Evolutionary conservation across 2,888 invertebrate species (phyloP).

Genomic region (Aspidiotus destructor): DNA sequence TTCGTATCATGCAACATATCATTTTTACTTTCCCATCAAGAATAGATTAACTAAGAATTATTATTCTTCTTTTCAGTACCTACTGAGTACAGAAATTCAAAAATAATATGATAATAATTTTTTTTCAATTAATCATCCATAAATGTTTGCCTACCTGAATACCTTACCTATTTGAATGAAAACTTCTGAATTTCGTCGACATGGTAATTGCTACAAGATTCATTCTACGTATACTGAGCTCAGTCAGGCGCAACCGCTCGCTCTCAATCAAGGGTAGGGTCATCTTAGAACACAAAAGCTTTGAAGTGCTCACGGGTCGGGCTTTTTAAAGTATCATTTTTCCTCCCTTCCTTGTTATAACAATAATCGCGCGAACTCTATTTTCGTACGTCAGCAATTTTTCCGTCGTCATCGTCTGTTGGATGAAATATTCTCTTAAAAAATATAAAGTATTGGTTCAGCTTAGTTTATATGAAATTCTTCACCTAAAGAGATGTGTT

Average conservation of each 20-base stretch:
- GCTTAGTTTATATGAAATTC: slow-evolving; percentile 21
- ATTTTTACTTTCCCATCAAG: too few species aligned
- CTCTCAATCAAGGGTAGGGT: slow-evolving; percentile 4
- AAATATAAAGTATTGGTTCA: neutral
- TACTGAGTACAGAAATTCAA: too few species aligned
- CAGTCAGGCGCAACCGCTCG: neutral
- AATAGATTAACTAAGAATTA: too few species aligned
- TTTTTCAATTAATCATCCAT: too few species aligned
- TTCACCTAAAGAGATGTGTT: slow-evolving; percentile 15
- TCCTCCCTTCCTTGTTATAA: slow-evolving; percentile 11
- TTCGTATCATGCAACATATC: too few species aligned
- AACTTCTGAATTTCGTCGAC: too few species aligned
- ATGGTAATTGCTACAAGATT: too few species aligned
- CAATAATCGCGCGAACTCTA: slow-evolving; percentile 17
- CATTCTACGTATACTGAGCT: too few species aligned
- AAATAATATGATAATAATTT: too few species aligned
- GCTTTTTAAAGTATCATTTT: neutral
- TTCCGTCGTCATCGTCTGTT: slow-evolving; percentile 27
- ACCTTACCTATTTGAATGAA: too few species aligned
- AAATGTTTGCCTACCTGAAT: too few species aligned
- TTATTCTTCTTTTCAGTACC: too few species aligned
- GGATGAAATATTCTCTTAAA: neutral
- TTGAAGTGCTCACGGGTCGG: neutral
- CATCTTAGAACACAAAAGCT: neutral
- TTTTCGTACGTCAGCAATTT: slow-evolving; percentile 30